phyloP scores from a whole-genome alignment of 2,888 invertebrate species.

The Dolomedes plantarius region DNA sequence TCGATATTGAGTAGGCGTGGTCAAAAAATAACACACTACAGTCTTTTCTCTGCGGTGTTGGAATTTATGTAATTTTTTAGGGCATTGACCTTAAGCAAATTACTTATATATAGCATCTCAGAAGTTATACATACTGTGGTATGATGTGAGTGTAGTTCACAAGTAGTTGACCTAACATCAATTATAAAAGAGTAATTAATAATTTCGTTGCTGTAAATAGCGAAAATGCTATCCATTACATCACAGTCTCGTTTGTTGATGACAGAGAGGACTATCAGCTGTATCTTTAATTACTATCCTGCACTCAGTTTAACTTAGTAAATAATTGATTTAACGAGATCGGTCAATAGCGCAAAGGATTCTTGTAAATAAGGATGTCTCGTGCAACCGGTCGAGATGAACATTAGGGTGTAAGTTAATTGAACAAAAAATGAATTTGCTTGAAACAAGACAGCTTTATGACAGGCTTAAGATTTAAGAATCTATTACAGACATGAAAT shows the following conservation, averaged over 20 bases:
- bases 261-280: conserved; percentile 4
- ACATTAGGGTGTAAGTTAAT: background rate
- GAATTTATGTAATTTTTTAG: background rate
- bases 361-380: background rate
- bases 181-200: background rate
- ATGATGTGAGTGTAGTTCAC: background rate
- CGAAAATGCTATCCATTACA: background rate
- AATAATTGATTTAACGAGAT: background rate
- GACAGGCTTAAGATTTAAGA: background rate
- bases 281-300: conserved; percentile 12
- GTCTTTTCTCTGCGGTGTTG: no score
- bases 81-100: background rate
- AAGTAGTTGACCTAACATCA: background rate
- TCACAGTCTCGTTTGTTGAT: background rate
- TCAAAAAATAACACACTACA: no score
- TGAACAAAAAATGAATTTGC: background rate
- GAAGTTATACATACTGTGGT: no score
- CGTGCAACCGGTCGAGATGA: background rate
- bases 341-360: background rate
- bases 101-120: no score
- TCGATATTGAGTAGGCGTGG: no score
- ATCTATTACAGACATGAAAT: background rate
- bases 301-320: background rate
- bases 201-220: background rate
- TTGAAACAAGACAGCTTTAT: background rate